These are phyloP conservation scores for Esox masquinongy DNA, from an alignment of 2,797 vertebrate species.

Conservation along the genomic window DNA sequence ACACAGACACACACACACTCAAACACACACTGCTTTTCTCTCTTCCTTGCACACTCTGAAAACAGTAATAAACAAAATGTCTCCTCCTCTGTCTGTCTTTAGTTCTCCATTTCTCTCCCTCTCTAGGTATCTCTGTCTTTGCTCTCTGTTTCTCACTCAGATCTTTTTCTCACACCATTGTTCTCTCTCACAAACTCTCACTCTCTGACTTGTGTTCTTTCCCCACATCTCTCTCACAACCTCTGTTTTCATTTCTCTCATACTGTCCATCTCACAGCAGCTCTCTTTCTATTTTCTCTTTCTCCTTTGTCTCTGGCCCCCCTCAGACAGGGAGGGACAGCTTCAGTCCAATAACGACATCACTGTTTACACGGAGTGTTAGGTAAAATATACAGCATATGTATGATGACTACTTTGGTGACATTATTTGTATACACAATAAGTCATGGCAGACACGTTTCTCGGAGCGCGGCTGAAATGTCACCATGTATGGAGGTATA, in stretches of 20 bases:
- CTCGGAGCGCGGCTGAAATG: background rate
- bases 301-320: background rate
- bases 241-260: too few relatives aligned
- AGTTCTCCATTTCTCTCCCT: background rate
- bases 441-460: background rate
- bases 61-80: background rate
- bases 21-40: background rate
- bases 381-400: background rate
- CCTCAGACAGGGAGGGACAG: background rate
- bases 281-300: background rate
- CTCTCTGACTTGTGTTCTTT: background rate
- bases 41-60: background rate
- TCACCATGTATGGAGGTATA: slow-evolving; percentile 6
- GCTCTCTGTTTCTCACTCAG: background rate
- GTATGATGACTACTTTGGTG: background rate
- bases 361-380: background rate
- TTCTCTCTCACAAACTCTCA: background rate
- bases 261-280: background rate
- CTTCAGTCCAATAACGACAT: background rate
- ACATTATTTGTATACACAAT: background rate
- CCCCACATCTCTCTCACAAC: background rate
- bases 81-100: background rate
- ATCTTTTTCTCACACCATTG: background rate
- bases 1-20: slow-evolving; percentile 1
- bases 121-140: background rate